Base-by-base conservation (phyloP, 1,140 invertebrate species). In the Gonioctena quinquepunctata region DNA sequence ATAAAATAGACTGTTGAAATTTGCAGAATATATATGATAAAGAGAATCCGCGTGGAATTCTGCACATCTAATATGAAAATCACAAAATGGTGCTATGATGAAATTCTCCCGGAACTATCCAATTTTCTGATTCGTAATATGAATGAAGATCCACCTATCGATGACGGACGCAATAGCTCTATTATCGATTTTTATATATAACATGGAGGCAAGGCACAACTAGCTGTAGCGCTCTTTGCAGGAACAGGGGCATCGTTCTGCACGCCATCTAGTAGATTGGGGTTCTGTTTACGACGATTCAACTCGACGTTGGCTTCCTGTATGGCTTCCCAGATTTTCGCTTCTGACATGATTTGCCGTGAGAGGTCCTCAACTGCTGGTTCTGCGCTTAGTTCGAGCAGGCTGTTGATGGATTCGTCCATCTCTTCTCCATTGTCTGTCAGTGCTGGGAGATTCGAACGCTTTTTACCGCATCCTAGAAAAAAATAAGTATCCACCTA, bases 321-420 rank as follows among this genome's bases (percentile, higher is more conserved):
- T 48, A 92, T 90, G 1, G 91, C 91, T 76, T 93, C 91, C 86
- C 89, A 92, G 5, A 92, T 84, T 79, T 92, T 92, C 0, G 91
- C 91, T 82, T 92, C 90, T 0, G 90, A 90, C 77, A 92, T 85
- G 6, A 92, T 92, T 80, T 93, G 91, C 56, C 91, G 86, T 52
- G 90, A 91, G 0, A 92, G 83, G 70, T 93, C 91, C 66, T 91
- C 91, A 0, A 92, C 87, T 2, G 89, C 87, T 5, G 89, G 88
- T 71, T 92, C 90, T 0, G 88, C 87, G 74, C 88, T 89, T 42
- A 90, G 82, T 66, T 91, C 90, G 64, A 90, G 80, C 2, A 90
- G 80, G 48, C 89, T 86, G 42, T 85, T 88, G 27, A 91, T 82
- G 1, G 86, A 84, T 64, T 92, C 90, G 3, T 90, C 90, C 79